phyloP scores from a whole-genome alignment of 2,797 vertebrate species.

The Sebastes taczanowskii region DNA sequence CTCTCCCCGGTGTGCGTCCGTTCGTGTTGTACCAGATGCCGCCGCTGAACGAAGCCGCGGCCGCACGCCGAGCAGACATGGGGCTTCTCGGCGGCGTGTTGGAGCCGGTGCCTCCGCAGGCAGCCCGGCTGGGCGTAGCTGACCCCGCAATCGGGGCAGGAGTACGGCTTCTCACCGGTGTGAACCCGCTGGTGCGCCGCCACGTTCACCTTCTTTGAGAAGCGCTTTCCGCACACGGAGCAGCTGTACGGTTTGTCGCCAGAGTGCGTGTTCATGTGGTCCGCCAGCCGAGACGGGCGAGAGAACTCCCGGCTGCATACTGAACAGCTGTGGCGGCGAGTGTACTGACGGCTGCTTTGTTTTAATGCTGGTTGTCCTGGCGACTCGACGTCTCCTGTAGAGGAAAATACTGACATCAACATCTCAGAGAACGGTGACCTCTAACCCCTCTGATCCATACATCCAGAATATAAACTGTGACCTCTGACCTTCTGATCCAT shows the following conservation, averaged over 20 bases:
- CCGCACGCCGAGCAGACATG: slow-evolving; percentile 50
- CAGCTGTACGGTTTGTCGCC: slow-evolving; percentile 59
- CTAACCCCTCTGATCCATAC: too few relatives aligned
- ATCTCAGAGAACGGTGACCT: too few relatives aligned
- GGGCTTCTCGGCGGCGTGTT: slow-evolving; percentile 44
- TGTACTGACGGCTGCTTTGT: not conserved
- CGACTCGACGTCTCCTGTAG: not conserved
- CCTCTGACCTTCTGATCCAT: not conserved
- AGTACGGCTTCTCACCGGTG: slow-evolving; percentile 66
- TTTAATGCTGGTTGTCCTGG: not conserved
- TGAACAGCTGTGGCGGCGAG: slow-evolving; percentile 27
- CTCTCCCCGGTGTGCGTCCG: slow-evolving; percentile 67
- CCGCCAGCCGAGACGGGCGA: slow-evolving; percentile 46
- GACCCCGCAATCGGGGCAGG: slow-evolving; percentile 53
- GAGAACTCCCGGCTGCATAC: slow-evolving; percentile 48
- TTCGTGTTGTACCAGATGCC: slow-evolving; percentile 57
- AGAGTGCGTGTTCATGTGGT: slow-evolving; percentile 50
- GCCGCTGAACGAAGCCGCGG: slow-evolving; percentile 60
- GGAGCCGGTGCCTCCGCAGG: slow-evolving; percentile 55
- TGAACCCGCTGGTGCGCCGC: slow-evolving; percentile 56
- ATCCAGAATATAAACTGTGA: too few relatives aligned
- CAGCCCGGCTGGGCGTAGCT: slow-evolving; percentile 60
- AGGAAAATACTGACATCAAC: not conserved
- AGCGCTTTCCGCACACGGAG: slow-evolving; percentile 56
- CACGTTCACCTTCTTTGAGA: slow-evolving; percentile 57